A percentile compares a stretch with the other conserved stretches of the same genome.
These are phyloP conservation scores for Ooceraea biroi DNA, from an alignment of 1,140 invertebrate species.

Conservation along the genomic window DNA sequence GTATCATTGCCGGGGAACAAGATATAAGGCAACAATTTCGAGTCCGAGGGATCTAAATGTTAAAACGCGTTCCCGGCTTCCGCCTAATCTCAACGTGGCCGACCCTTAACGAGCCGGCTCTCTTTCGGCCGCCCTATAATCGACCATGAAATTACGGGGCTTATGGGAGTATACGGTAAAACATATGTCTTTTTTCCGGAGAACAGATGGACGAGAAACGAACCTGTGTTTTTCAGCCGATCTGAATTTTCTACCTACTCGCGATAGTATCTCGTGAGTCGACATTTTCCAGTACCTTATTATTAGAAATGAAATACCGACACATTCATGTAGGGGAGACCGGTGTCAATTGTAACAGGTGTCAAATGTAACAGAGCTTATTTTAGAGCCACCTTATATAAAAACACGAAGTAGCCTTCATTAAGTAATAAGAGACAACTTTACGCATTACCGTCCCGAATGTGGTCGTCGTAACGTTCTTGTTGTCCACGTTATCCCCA, in stretches of 20 bases:
- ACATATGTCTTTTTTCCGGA: slow-evolving; percentile 46
- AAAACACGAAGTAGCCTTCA: too few relatives aligned
- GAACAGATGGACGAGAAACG: slow-evolving; percentile 41
- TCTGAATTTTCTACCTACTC: slow-evolving; percentile 33
- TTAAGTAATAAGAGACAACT: too few relatives aligned
- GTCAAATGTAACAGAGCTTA: too few relatives aligned
- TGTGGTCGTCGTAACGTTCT: too few relatives aligned
- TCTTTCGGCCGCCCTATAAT: slow-evolving; percentile 48
- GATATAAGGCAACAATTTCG: slow-evolving; percentile 38
- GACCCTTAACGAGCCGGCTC: slow-evolving; percentile 50
- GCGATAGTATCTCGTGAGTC: not conserved
- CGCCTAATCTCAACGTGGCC: slow-evolving; percentile 45
- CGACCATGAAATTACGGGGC: slow-evolving; percentile 57
- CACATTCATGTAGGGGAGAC: too few relatives aligned
- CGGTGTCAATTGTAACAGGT: too few relatives aligned
- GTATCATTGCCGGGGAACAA: slow-evolving; percentile 47
- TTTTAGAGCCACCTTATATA: too few relatives aligned
- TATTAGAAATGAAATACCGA: too few relatives aligned
- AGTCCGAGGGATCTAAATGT: slow-evolving; percentile 44
- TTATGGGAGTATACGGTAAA: slow-evolving; percentile 31
- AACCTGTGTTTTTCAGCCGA: slow-evolving; percentile 30
- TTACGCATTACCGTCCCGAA: too few relatives aligned
- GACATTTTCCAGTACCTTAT: not conserved
- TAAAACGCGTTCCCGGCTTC: slow-evolving; percentile 38
- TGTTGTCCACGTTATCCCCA: too few relatives aligned